Evolutionary conservation across 2,888 invertebrate genomes (phyloP), one percentile per base, ranked within the genome.

Genomic region (Tricholauxania praeusta): DNA sequence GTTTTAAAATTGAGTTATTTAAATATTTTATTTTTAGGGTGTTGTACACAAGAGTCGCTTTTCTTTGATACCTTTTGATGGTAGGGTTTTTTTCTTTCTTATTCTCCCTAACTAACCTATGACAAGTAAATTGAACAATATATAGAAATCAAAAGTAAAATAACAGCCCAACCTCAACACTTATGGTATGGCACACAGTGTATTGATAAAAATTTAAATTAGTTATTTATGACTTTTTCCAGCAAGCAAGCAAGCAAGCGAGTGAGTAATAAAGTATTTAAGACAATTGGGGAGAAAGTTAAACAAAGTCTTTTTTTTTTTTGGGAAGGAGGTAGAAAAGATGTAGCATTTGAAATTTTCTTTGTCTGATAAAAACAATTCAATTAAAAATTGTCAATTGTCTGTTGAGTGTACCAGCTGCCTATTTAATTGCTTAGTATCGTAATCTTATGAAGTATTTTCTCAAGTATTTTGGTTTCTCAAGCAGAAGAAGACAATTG

Each of bases 1-100:
- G 60, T 19, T 52, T 48, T 52, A 15, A 64, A 69, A 82, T 82
- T 82, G 82, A 82, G 82, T 82, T 80, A 82, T 81, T 81, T 79
- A 75, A 79, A 78, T 80, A 79, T 76, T 73, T 75, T 71, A 78
- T 78, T 77, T 77, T 67, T 75, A 71, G 64, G 69, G 67, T 70
- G 5, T 39, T 39, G 1, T 39, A 39, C 39, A 39, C 39, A 39
- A 39, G 10, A 39, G 39, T 39, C 39, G 39, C 39, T 39, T 39
- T 39, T 39, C 39, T 39, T 39, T 39, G 39, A 10, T 39, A 39
- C 39, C 39, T 39, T 39, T 32, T 8, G 15, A 8, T 32, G 60
- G 14, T 75, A 76, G 74, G 72, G 72, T 64, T 55, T 62, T 57
- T 49, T 17, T 65, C 8, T 10, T 39, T 39, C 67, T 53, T 62